phyloP scores from a whole-genome alignment of 2,113 vertebrate species.

The Podiceps cristatus region DNA sequence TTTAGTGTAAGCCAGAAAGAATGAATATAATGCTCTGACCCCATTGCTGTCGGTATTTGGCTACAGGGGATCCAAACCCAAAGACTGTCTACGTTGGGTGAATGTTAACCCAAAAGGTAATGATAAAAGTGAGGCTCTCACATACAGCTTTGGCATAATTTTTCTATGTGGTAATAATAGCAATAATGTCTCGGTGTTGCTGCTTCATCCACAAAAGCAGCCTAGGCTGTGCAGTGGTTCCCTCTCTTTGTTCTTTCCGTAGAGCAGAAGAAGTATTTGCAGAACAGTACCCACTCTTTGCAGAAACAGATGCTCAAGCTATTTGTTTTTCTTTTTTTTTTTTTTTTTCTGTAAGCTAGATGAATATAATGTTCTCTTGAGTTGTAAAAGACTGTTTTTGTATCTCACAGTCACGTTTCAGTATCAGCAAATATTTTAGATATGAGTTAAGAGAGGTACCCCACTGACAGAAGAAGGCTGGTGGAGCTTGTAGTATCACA shows the following conservation, averaged over 20 bases:
- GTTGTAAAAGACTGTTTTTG: neutral
- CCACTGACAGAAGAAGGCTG: slow-evolving; percentile 61
- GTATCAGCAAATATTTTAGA: slow-evolving; percentile 72
- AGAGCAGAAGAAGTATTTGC: neutral
- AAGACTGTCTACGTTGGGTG: neutral
- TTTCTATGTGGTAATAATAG: neutral
- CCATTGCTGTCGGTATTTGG: neutral
- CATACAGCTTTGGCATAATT: neutral
- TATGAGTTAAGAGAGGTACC: slow-evolving; percentile 63
- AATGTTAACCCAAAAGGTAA: neutral
- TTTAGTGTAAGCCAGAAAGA: neutral
- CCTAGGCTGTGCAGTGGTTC: neutral
- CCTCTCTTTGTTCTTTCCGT: neutral
- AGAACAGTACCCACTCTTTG: neutral
- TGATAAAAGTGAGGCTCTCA: neutral
- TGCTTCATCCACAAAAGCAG: neutral
- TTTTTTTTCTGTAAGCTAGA: neutral
- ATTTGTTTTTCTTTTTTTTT: neutral
- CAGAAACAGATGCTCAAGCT: neutral
- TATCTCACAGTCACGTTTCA: slow-evolving; percentile 42
- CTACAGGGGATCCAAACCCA: neutral
- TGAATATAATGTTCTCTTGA: slow-evolving; percentile 26
- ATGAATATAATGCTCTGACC: neutral
- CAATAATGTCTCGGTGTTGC: neutral
- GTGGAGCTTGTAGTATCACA: slow-evolving; percentile 56